Base-by-base conservation (phyloP, 2,888 invertebrate genomes). In the Papilio demoleus region DNA sequence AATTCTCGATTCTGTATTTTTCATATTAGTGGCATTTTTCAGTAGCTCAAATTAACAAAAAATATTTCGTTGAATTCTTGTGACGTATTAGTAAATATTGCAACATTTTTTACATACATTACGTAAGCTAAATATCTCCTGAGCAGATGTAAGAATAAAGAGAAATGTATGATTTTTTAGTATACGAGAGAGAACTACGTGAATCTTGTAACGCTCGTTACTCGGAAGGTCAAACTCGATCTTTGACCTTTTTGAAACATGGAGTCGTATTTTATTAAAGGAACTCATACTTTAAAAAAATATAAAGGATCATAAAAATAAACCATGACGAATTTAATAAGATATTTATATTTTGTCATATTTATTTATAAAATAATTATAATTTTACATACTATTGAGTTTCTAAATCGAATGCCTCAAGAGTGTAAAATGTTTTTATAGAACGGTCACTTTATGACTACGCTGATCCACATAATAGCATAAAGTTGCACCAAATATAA, bases 81-180 rank as follows among this genome's bases (percentile, higher is more conserved):
- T 40, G 59, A 59, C 38, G 22, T 38, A 59, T 59, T 34, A 36
- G 11, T 36, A 59, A 22, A 59, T 36, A 38, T 59, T 59, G 59
- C 22, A 59, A 59, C 38, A 40, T 38, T 63, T 63, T 36, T 19
- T 53, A 5, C 27, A 53, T 27, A 27, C 27, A 53, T 53, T 27
- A 53, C 53, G 14, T 53, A 27, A 4, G 19, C 45, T 42, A 42
- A 17, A 17, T 17, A 11, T 40, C n/a, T 17, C 8, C 17, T 45
- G 17, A 9, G 12, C 38, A 38, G 38, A 45, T 9, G 9, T 17
- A 19, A 45, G 2, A 19, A 8, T 31, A 9, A 56, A 56, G 17
- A 56, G n/a, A 56, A 31, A 56, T 53, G 24, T 50, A 14, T 27
- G 14, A 12, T 31, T 31, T 31, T n/a, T 24, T 24, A 14, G 4